Percentiles rank a stretch among this genome's conserved stretches.
phyloP scores from a whole-genome alignment of 2,113 vertebrate species.

The Hystrix brachyura region DNA sequence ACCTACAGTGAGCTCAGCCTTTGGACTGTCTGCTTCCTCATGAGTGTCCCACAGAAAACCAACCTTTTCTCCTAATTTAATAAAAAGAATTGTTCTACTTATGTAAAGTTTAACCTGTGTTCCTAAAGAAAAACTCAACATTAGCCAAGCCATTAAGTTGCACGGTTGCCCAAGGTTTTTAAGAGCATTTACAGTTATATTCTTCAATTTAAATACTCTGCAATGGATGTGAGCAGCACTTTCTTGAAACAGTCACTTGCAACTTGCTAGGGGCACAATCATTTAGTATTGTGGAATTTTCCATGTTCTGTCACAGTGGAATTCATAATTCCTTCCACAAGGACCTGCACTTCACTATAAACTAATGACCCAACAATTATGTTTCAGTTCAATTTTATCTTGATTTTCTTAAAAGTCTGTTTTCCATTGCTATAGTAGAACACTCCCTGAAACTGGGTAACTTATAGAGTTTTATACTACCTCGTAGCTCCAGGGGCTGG shows the following conservation, averaged over 20 bases:
- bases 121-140: not conserved
- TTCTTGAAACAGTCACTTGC: not conserved
- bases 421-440: not conserved
- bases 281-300: not conserved
- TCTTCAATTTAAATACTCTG: not conserved
- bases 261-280: not conserved
- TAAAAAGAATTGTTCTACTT: not conserved
- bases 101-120: not conserved
- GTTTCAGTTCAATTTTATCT: constrained; percentile 74
- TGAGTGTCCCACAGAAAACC: not conserved
- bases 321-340: constrained; percentile 71
- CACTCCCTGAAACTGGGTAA: constrained; percentile 57
- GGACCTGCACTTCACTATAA: constrained; percentile 75
- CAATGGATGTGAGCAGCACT: not conserved
- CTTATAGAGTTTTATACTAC: constrained; percentile 50
- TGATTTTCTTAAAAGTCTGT: not conserved
- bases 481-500: not conserved
- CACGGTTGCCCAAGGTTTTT: not conserved
- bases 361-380: constrained; percentile 77
- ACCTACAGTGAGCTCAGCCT: not conserved
- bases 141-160: not conserved
- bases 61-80: not conserved
- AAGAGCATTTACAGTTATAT: not conserved
- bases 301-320: constrained; percentile 69
- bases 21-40: not conserved